Base-by-base conservation (phyloP, 2,113 vertebrate species). In the Salminus brasiliensis region DNA sequence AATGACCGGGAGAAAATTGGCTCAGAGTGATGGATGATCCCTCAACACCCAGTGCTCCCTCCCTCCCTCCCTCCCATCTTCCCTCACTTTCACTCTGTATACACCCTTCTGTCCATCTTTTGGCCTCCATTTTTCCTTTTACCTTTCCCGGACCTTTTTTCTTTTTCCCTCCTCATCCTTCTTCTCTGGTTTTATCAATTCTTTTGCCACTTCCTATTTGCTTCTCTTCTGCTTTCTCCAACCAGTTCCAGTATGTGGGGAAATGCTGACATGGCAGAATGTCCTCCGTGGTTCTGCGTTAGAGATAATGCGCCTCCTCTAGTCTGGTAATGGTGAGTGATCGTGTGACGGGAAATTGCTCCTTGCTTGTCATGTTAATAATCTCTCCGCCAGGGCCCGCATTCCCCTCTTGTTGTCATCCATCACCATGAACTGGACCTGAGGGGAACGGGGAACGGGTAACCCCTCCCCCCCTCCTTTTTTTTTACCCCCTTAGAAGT, bases 251-350 rank as follows among this genome's bases (percentile, higher is more conserved):
- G 71, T 49, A 65, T 45, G 74, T 67, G 71, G 34, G 34, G 41
- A 85, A 85, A 75, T 82, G 81, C 83, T 87, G 79, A 84, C 73
- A 47, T 9, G 36, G 43, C 30, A 11, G n/a, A 69, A 53, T 67
- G 10, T 67, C 53, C 2, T 41, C 9, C 27, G 45, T 25, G 52
- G 63, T 84, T 84, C 74, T 74, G 52, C 16, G 8, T 43, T 12
- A 76, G 12, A 74, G 59, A 71, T 72, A 71, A 10, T 39, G 25
- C 5, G 66, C 43, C 12, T 30, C 39, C 32, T 73, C 39, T 74
- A 52, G 41, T 27, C 32, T 34, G 10, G 65, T 80, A 74, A 78
- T 66, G 29, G 36, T 87, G 80, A 83, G 74, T 69, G 78, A 86
- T 73, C 16, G 18, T 25, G n/a, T 72, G 76, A 63, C 78, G 72